phyloP scores from a whole-genome alignment of 2,888 invertebrate species.

The Gari tellinella region DNA sequence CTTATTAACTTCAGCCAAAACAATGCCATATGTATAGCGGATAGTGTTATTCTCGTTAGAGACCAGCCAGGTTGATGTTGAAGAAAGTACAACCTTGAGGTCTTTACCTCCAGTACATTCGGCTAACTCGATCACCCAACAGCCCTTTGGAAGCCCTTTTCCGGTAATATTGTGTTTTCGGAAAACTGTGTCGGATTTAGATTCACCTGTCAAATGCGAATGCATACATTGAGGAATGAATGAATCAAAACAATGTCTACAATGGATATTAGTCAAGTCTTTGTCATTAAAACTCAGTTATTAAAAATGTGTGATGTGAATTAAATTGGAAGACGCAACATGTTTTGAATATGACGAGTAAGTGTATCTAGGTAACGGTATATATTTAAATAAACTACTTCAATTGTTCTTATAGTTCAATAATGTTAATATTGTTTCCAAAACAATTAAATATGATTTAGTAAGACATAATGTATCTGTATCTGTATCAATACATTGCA shows the following conservation, averaged over 20 bases:
- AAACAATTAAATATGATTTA: too few relatives aligned
- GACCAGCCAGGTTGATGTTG: conserved; percentile 5
- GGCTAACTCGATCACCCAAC: background rate
- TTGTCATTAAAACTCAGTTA: too few relatives aligned
- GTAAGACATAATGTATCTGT: too few relatives aligned
- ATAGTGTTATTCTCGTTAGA: background rate
- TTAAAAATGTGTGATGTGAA: too few relatives aligned
- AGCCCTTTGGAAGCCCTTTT: conserved; percentile 3
- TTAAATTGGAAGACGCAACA: too few relatives aligned
- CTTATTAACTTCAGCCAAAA: conserved; percentile 3
- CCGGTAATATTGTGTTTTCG: background rate
- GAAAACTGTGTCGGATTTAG: background rate
- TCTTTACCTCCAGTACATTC: conserved; percentile 8
- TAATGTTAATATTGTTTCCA: too few relatives aligned
- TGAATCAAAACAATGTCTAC: background rate
- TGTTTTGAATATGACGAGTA: too few relatives aligned
- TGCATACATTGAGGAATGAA: background rate
- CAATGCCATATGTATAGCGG: conserved; percentile 4
- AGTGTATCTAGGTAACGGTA: too few relatives aligned
- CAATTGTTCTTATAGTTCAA: too few relatives aligned
- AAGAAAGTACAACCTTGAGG: conserved; percentile 1
- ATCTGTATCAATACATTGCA: too few relatives aligned
- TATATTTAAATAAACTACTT: too few relatives aligned
- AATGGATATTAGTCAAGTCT: too few relatives aligned
- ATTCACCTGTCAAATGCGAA: conserved; percentile 4